These are phyloP conservation scores for Brachionus angularis DNA, from an alignment of 1,140 invertebrate species.

Conservation along the genomic window DNA sequence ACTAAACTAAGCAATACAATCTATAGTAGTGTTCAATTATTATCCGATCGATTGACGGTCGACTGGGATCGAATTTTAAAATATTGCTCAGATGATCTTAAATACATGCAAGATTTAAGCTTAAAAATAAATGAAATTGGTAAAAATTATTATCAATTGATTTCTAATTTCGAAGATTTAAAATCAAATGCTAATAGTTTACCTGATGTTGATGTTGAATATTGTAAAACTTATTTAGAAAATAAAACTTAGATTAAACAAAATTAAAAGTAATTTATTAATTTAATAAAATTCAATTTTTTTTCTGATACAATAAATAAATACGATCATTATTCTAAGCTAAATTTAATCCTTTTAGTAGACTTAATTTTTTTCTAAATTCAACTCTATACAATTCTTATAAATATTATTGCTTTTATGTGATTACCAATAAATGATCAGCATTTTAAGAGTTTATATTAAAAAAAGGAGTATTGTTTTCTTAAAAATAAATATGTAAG, in stretches of 20 bases:
- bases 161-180: slow-evolving; percentile 19
- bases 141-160: slow-evolving; percentile 32
- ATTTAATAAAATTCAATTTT: no score
- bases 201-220: neutral
- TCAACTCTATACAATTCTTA: no score
- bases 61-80: slow-evolving; percentile 24
- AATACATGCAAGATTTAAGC: neutral
- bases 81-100: neutral
- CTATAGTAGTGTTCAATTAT: slow-evolving; percentile 17
- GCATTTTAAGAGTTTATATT: no score
- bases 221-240: neutral
- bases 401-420: no score
- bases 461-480: no score
- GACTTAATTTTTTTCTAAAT: no score
- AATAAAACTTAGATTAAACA: neutral
- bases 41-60: neutral
- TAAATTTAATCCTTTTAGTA: no score
- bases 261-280: no score
- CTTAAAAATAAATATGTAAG: no score
- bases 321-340: no score
- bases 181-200: neutral
- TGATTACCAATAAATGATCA: no score
- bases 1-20: slow-evolving; percentile 14
- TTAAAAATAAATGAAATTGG: slow-evolving; percentile 25
- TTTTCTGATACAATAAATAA: no score